Evolutionary conservation across 2,888 invertebrate genomes (phyloP).

Genomic region (Parnassius orleans): DNA sequence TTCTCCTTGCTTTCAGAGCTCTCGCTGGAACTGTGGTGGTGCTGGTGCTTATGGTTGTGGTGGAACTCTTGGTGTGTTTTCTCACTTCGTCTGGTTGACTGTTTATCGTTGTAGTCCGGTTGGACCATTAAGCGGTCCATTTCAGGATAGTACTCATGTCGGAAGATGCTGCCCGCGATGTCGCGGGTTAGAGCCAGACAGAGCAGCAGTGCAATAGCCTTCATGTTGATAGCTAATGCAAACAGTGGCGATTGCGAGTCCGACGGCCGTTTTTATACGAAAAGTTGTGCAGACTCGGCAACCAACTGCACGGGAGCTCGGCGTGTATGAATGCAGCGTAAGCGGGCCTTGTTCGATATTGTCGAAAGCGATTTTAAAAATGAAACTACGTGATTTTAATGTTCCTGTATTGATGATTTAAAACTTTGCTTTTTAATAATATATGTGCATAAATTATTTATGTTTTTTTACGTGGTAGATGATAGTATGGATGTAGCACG

Average conservation of each 20-base stretch:
- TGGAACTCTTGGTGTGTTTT: slow-evolving; percentile 31
- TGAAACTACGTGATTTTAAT: slow-evolving; percentile 8
- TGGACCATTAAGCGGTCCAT: slow-evolving; percentile 44
- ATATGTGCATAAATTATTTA: no score
- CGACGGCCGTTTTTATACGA: slow-evolving; percentile 46
- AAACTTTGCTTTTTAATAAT: no score
- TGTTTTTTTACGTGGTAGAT: no score
- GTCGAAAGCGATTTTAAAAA: background rate
- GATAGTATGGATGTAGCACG: no score
- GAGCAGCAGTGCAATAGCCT: slow-evolving; percentile 57
- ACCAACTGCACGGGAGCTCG: background rate
- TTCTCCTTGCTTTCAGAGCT: slow-evolving; percentile 37
- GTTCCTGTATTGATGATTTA: no score
- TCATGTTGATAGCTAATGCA: slow-evolving; percentile 59
- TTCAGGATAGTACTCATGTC: slow-evolving; percentile 38
- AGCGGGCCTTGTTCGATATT: slow-evolving; percentile 2
- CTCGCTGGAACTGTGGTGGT: slow-evolving; percentile 24
- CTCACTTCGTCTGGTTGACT: slow-evolving; percentile 14
- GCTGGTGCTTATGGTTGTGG: slow-evolving; percentile 33
- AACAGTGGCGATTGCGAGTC: slow-evolving; percentile 30
- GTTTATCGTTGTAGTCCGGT: slow-evolving; percentile 43
- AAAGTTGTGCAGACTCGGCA: slow-evolving; percentile 43
- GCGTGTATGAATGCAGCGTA: background rate
- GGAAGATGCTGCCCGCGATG: slow-evolving; percentile 61
- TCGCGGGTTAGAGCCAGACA: slow-evolving; percentile 59